Evolutionary conservation across 2,888 invertebrate genomes (phyloP).

Genomic region (Andrena haemorrhoa): DNA sequence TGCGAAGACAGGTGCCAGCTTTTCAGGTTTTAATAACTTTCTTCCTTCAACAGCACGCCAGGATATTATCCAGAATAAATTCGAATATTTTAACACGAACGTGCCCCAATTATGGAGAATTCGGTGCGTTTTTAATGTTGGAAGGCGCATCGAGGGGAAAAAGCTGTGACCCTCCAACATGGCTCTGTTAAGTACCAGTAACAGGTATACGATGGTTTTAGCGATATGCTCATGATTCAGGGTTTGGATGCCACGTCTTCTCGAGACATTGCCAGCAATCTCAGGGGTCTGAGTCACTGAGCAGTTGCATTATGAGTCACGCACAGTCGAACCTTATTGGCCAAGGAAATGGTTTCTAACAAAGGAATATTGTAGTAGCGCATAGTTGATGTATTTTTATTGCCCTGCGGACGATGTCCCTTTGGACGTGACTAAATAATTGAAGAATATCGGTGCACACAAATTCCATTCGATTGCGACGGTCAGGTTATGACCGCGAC

Average conservation of each 20-base stretch:
- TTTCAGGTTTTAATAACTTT: conserved; percentile 36
- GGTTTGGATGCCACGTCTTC: conserved; percentile 64
- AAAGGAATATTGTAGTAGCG: conserved; percentile 80
- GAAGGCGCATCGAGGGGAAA: neutral
- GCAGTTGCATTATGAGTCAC: conserved; percentile 78
- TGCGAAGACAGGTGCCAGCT: conserved; percentile 44
- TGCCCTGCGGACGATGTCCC: neutral
- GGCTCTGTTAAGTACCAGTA: neutral
- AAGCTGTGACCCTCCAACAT: neutral
- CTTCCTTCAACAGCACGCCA: conserved; percentile 26
- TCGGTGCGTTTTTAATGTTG: neutral
- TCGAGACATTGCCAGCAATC: conserved; percentile 80
- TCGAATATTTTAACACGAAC: conserved; percentile 20
- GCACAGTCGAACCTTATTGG: conserved; percentile 73
- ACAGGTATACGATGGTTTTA: conserved; percentile 38
- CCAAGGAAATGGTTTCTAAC: conserved; percentile 80
- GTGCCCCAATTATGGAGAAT: neutral
- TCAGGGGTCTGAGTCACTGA: conserved; percentile 81
- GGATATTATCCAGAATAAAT: conserved; percentile 21
- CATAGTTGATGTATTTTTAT: conserved; percentile 23
- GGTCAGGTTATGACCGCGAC: too few relatives aligned
- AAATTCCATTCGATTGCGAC: neutral
- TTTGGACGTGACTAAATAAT: neutral
- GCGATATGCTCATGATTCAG: conserved; percentile 53
- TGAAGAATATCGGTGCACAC: neutral